Conservation (phyloP, 2,888 invertebrate genomes). For the Rhyacophila evoluta region DNA sequence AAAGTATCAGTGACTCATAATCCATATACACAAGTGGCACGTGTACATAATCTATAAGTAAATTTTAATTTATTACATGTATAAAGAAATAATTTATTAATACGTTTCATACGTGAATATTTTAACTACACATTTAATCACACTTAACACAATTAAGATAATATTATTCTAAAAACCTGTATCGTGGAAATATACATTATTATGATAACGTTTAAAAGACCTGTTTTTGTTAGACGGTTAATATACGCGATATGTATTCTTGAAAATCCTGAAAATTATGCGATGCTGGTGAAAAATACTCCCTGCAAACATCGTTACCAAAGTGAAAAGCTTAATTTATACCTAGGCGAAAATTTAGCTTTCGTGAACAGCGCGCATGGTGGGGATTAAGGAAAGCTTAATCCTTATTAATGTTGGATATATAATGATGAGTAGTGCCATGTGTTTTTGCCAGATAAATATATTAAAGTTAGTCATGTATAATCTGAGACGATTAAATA, state of each 20-base stretch:
- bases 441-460: constrained; percentile 15
- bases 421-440: constrained; percentile 24
- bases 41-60: too few relatives aligned
- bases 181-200: too few relatives aligned
- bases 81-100: too few relatives aligned
- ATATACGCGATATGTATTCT: constrained; percentile 11
- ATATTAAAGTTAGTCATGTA: constrained; percentile 7
- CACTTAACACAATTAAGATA: too few relatives aligned
- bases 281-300: constrained; percentile 11
- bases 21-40: too few relatives aligned
- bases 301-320: constrained; percentile 28
- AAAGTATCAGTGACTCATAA: too few relatives aligned
- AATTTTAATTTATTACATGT: too few relatives aligned
- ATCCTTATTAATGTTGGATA: constrained; percentile 19
- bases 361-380: constrained; percentile 7
- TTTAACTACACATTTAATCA: too few relatives aligned
- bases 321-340: constrained; percentile 32
- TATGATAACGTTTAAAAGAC: not conserved
- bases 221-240: not conserved
- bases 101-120: too few relatives aligned
- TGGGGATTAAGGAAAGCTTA: constrained; percentile 16
- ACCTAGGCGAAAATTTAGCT: constrained; percentile 13
- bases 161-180: too few relatives aligned
- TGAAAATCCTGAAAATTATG: constrained; percentile 14
- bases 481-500: constrained; percentile 2